phyloP scores from a whole-genome alignment of 1,140 invertebrate genomes.

The Gryon sp. region DNA sequence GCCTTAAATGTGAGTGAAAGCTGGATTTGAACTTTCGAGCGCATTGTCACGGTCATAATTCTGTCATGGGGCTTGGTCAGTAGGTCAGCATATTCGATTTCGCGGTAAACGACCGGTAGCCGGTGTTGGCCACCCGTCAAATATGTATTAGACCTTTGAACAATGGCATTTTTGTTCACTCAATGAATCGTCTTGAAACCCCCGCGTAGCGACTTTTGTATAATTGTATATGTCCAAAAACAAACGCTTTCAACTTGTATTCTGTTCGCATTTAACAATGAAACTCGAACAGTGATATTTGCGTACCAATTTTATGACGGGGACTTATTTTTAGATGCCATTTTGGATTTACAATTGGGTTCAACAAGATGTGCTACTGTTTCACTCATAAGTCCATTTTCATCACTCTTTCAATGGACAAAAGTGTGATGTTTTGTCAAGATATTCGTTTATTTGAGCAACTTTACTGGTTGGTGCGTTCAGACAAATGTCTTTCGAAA shows the following conservation, averaged over 20 bases:
- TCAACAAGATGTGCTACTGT: not conserved
- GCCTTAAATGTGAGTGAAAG: conserved; percentile 45
- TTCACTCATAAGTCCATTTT: too few relatives aligned
- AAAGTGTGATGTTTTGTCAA: too few relatives aligned
- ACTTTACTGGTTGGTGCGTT: too few relatives aligned
- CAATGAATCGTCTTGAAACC: too few relatives aligned
- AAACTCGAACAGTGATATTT: conserved; percentile 19
- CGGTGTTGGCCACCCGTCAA: conserved; percentile 49
- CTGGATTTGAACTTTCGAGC: conserved; percentile 49
- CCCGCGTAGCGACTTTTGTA: not conserved
- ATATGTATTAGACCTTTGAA: conserved; percentile 33
- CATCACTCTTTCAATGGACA: too few relatives aligned
- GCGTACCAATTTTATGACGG: conserved; percentile 32
- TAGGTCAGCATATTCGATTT: conserved; percentile 44
- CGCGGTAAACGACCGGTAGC: conserved; percentile 50
- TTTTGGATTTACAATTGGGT: conserved; percentile 4
- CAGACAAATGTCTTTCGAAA: too few relatives aligned
- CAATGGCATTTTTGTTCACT: conserved; percentile 20
- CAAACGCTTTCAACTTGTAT: conserved; percentile 13
- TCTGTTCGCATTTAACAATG: conserved; percentile 6
- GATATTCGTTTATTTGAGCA: too few relatives aligned
- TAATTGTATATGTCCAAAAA: conserved; percentile 23
- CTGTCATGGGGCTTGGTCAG: conserved; percentile 39
- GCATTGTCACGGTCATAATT: conserved; percentile 62
- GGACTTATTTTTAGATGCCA: not conserved